phyloP scores from a whole-genome alignment of 35 echinoderm and acorn worm genomes.

The Heliocidaris erythrogramma region DNA sequence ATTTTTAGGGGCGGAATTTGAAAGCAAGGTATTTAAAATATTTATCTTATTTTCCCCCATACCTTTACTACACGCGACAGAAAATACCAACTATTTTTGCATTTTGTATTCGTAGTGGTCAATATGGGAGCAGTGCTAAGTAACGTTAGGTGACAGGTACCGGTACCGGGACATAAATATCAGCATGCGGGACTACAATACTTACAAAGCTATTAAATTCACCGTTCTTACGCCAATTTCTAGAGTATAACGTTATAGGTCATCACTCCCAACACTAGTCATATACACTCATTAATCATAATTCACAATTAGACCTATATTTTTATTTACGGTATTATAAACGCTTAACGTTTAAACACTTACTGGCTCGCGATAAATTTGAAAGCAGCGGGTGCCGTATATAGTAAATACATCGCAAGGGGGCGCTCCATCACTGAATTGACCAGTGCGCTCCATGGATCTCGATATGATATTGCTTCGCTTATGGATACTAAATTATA shows the following conservation, averaged over 20 bases:
- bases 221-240: neutral
- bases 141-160: too few species aligned
- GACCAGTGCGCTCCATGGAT: too few species aligned
- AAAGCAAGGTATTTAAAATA: too few species aligned
- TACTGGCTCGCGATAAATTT: neutral
- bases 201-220: neutral
- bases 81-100: too few species aligned
- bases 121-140: too few species aligned
- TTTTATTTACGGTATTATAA: neutral
- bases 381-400: neutral
- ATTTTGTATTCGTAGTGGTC: too few species aligned
- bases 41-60: too few species aligned
- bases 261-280: neutral
- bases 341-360: neutral
- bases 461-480: too few species aligned
- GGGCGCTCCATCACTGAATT: neutral
- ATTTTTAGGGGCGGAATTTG: too few species aligned
- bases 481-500: too few species aligned
- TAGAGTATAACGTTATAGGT: neutral
- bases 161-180: neutral
- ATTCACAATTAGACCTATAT: neutral
- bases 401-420: neutral
- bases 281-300: neutral
- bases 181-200: neutral
- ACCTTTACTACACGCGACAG: too few species aligned